Conservation (phyloP, 2,797 vertebrate species). For the Parauchenoglanis punctatus region DNA sequence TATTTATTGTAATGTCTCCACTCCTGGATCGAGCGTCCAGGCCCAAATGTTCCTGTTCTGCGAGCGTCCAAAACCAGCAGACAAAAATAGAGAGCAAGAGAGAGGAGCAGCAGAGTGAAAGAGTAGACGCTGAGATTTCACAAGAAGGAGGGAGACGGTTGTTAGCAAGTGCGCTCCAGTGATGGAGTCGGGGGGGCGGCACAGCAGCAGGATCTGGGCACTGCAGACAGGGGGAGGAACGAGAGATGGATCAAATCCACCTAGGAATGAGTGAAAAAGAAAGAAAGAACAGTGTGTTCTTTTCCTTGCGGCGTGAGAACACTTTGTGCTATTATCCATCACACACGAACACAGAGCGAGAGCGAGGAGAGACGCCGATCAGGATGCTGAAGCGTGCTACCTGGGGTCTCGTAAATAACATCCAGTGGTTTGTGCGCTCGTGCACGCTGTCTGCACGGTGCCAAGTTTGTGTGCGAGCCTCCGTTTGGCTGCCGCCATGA, state of each 20-base stretch:
- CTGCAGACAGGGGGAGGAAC: conserved; percentile 39
- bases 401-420: conserved; percentile 43
- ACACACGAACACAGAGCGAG: conserved; percentile 14
- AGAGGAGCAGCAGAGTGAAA: not conserved
- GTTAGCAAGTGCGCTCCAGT: not conserved
- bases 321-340: conserved; percentile 58
- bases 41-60: conserved; percentile 16
- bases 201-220: conserved; percentile 42
- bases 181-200: not conserved
- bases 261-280: conserved; percentile 25
- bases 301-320: conserved; percentile 63
- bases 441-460: not conserved
- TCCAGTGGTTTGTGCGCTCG: not conserved
- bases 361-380: conserved; percentile 12
- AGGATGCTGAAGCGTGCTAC: conserved; percentile 42
- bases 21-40: not conserved
- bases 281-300: conserved; percentile 62
- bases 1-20: not conserved
- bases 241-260: conserved; percentile 38
- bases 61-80: not conserved
- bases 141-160: conserved; percentile 5
- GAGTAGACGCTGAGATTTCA: conserved; percentile 17
- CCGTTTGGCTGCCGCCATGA: conserved; percentile 14
- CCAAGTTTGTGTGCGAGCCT: not conserved
- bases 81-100: not conserved